Evolutionary conservation across 2,888 invertebrate genomes (phyloP).

Genomic region (Melolontha melolontha): DNA sequence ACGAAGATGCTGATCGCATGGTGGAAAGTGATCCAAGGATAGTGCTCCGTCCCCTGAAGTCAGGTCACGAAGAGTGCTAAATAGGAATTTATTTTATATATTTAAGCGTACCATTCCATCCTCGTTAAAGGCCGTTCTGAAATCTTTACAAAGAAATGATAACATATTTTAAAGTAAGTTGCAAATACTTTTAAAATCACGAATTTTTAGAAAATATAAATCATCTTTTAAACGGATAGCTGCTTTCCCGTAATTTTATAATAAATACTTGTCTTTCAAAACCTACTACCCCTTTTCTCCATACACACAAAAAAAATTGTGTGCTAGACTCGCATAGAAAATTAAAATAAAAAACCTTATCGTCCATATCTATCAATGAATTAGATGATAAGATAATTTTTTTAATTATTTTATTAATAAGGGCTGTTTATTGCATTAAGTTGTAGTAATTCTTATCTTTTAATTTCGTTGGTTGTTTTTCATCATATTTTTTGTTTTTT

Average conservation of each 20-base stretch:
- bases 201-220: background rate
- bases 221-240: no score
- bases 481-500: no score
- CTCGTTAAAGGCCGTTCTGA: constrained; percentile 30
- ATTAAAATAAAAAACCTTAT: no score
- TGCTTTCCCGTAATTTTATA: no score
- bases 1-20: constrained; percentile 82
- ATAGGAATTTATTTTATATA: background rate
- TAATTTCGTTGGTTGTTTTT: no score
- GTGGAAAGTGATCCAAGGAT: constrained; percentile 78
- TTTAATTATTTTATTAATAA: constrained; percentile 5
- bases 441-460: background rate
- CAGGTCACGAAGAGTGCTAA: constrained; percentile 69
- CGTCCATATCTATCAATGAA: background rate
- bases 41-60: constrained; percentile 74
- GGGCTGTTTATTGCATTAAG: constrained; percentile 9
- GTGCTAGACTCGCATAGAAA: no score
- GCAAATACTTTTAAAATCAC: constrained; percentile 8
- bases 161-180: constrained; percentile 28
- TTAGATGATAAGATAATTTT: background rate
- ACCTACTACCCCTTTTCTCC: no score
- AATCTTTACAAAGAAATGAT: constrained; percentile 6
- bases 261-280: no score
- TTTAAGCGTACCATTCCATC: constrained; percentile 33
- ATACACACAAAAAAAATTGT: no score